These are phyloP conservation scores for Alligator sinensis DNA, from an alignment of 2,113 vertebrate species.

Conservation along the genomic window DNA sequence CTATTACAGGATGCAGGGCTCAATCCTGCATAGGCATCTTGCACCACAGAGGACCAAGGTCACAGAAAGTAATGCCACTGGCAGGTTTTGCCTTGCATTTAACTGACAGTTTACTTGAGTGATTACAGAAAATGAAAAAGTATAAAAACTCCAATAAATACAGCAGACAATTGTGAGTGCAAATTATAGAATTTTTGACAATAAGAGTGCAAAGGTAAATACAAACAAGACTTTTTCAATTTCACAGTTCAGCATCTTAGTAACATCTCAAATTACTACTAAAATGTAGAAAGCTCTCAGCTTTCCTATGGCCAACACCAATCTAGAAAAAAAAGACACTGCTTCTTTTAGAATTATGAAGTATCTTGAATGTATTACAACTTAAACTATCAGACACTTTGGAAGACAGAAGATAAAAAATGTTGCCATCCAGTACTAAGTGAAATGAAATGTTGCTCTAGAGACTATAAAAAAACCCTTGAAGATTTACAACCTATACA, in stretches of 20 bases:
- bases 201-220: neutral
- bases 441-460: neutral
- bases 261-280: neutral
- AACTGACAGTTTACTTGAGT: neutral
- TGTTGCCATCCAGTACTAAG: neutral
- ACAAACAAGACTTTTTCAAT: neutral
- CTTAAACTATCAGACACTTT: neutral
- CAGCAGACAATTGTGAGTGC: neutral
- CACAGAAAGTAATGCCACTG: neutral
- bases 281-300: neutral
- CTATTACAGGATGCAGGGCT: rapidly evolving
- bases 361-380: neutral
- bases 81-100: neutral
- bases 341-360: neutral
- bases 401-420: neutral
- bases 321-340: neutral
- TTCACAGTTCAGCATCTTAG: neutral
- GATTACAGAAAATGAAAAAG: neutral
- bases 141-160: neutral
- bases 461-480: neutral
- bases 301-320: neutral
- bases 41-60: rapidly evolving
- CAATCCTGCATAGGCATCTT: neutral
- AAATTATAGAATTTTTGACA: neutral
- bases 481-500: neutral